Evolutionary conservation across 2,113 vertebrate species (phyloP).

Genomic region (Myxocyprinus asiaticus): DNA sequence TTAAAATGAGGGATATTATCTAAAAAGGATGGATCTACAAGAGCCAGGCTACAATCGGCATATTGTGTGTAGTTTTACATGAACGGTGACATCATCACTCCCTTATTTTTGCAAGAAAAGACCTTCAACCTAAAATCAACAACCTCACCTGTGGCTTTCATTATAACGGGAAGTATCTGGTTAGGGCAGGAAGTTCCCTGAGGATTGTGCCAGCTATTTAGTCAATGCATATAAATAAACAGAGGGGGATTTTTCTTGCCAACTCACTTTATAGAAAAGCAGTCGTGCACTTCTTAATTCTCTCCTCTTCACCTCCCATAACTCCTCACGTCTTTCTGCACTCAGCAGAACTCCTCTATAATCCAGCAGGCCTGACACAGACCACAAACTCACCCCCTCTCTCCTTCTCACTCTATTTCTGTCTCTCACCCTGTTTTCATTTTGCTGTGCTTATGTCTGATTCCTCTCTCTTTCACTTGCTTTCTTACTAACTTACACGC

Average conservation of each 20-base stretch:
- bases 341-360: conserved; percentile 25
- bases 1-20: too few species aligned
- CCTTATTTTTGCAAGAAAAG: conserved; percentile 27
- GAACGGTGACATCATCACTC: conserved; percentile 3
- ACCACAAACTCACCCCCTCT: conserved; percentile 18
- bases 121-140: conserved; percentile 42
- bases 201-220: conserved; percentile 34
- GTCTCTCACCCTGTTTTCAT: conserved; percentile 8
- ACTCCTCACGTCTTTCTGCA: conserved; percentile 4
- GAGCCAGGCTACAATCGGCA: background rate
- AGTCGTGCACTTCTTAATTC: background rate
- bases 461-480: background rate
- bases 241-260: background rate
- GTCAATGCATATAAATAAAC: conserved; percentile 1
- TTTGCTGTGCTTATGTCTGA: conserved; percentile 32
- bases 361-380: conserved; percentile 15
- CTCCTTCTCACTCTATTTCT: conserved; percentile 12
- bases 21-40: too few species aligned
- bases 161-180: conserved; percentile 45
- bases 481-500: too few species aligned
- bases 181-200: conserved; percentile 50
- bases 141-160: conserved; percentile 35
- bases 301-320: background rate
- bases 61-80: background rate
- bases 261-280: conserved; percentile 14